Evolutionary conservation across 2,888 invertebrate genomes (phyloP).

Genomic region (Yponomeuta sedellus): DNA sequence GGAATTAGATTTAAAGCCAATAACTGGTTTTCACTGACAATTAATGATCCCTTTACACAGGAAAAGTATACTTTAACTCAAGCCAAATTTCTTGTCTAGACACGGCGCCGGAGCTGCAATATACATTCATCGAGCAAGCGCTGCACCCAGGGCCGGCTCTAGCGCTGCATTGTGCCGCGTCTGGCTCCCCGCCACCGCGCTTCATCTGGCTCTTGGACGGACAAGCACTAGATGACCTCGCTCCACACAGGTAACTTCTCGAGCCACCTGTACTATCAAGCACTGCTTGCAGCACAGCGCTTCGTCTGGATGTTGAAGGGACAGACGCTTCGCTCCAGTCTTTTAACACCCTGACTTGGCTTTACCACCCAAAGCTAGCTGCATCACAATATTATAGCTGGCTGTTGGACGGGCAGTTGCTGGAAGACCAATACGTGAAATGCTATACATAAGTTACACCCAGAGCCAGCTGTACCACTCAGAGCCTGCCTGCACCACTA

Average conservation of each 20-base stretch:
- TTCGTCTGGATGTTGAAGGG: constrained; percentile 91
- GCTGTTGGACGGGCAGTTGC: too few relatives aligned
- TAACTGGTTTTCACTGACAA: too few relatives aligned
- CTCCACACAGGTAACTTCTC: constrained; percentile 54
- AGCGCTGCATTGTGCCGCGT: constrained; percentile 89
- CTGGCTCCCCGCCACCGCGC: constrained; percentile 89
- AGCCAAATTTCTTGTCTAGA: constrained; percentile 60
- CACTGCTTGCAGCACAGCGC: constrained; percentile 86
- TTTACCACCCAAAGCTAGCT: too few relatives aligned
- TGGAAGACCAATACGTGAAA: too few relatives aligned
- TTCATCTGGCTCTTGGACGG: constrained; percentile 91
- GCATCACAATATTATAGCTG: too few relatives aligned
- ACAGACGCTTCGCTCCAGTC: too few relatives aligned
- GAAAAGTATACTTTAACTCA: too few relatives aligned
- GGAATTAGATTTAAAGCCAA: too few relatives aligned
- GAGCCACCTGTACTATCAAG: constrained; percentile 89
- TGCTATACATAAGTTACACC: constrained; percentile 31
- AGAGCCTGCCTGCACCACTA: too few relatives aligned
- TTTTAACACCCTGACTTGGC: too few relatives aligned
- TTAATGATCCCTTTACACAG: too few relatives aligned
- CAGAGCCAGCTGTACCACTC: too few relatives aligned
- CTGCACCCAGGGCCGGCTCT: constrained; percentile 81
- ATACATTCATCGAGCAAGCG: constrained; percentile 89
- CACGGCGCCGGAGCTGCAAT: constrained; percentile 89
- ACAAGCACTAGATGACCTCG: constrained; percentile 79